phyloP scores from a whole-genome alignment of 2,888 invertebrate species.

The Ectobius pallidus region DNA sequence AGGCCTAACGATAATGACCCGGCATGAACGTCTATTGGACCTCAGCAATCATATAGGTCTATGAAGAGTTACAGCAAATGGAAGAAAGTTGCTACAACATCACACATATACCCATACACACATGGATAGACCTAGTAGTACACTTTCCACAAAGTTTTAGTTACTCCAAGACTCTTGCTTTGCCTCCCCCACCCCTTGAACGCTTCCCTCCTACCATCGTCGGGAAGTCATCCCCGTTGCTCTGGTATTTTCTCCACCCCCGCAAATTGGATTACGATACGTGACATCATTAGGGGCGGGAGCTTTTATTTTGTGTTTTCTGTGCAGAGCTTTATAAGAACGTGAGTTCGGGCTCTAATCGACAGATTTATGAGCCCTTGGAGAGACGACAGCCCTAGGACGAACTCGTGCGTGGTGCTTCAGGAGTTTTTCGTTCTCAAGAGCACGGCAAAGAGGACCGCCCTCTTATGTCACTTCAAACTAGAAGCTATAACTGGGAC shows the following conservation, averaged over 20 bases:
- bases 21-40: neutral
- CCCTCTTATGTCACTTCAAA: no score
- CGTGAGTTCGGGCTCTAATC: conserved; percentile 40
- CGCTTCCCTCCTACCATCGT: neutral
- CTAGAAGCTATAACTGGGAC: no score
- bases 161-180: conserved; percentile 33
- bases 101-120: neutral
- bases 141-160: conserved; percentile 35
- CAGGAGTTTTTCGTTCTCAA: neutral
- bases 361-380: conserved; percentile 39
- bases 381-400: conserved; percentile 28
- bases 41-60: neutral
- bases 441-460: no score
- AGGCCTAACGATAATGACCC: neutral
- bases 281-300: conserved; percentile 43
- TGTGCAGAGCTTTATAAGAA: conserved; percentile 41
- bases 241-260: conserved; percentile 35
- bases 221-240: conserved; percentile 34
- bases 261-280: conserved; percentile 56
- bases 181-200: neutral
- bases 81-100: neutral
- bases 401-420: neutral
- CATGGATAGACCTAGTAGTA: conserved; percentile 16
- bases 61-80: neutral
- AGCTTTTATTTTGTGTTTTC: conserved; percentile 41